Evolutionary conservation across 2,797 vertebrate species (phyloP).

Genomic region (Galaxias olidus): DNA sequence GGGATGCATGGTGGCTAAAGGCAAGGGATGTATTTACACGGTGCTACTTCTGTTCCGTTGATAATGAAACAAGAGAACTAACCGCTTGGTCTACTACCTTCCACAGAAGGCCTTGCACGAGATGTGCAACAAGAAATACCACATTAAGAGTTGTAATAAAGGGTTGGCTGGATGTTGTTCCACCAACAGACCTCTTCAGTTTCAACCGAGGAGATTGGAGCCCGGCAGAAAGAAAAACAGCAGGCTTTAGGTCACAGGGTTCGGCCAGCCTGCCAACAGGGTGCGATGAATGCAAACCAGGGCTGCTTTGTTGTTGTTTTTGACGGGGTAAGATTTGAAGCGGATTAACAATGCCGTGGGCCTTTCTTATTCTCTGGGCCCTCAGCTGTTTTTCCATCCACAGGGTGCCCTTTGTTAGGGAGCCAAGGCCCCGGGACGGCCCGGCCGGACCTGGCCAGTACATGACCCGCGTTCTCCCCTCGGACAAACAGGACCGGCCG

Average conservation of each 20-base stretch:
- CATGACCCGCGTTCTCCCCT: conserved; percentile 46
- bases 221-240: too few relatives aligned
- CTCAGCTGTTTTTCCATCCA: conserved; percentile 63
- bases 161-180: too few relatives aligned
- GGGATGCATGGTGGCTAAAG: too few relatives aligned
- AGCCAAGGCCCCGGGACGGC: conserved; percentile 54
- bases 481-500: conserved; percentile 42
- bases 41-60: conserved; percentile 15
- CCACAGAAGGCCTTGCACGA: too few relatives aligned
- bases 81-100: too few relatives aligned
- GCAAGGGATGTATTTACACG: conserved; percentile 17
- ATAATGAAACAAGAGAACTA: neutral
- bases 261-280: conserved; percentile 1
- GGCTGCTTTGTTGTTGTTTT: conserved; percentile 57
- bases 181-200: too few relatives aligned
- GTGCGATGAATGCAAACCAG: conserved; percentile 58
- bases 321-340: conserved; percentile 51
- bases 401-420: conserved; percentile 67
- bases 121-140: too few relatives aligned
- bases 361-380: conserved; percentile 36
- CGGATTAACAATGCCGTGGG: conserved; percentile 59
- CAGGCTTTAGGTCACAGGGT: too few relatives aligned
- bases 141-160: too few relatives aligned
- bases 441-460: conserved; percentile 38
- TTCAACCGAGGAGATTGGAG: too few relatives aligned